Conservation (phyloP, 1,140 invertebrate species). For the Heliconius congener region DNA sequence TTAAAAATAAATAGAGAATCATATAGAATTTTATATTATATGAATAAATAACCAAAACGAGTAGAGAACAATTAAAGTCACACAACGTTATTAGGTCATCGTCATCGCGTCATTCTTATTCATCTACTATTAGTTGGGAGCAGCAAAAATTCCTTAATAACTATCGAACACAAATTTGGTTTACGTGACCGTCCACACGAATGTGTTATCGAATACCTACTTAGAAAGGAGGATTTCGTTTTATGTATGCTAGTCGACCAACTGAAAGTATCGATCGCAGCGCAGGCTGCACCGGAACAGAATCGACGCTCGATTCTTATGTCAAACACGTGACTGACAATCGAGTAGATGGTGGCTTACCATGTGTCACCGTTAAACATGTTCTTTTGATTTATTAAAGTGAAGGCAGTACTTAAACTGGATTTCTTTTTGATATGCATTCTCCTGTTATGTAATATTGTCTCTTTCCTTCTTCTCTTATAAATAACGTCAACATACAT, state of each 20-base stretch:
- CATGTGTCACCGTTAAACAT: background rate
- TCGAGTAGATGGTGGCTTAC: background rate
- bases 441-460: no score
- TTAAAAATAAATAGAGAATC: no score
- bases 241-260: conserved; percentile 14
- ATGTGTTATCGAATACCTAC: conserved; percentile 31
- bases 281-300: conserved; percentile 21
- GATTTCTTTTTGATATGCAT: no score
- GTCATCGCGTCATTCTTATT: conserved; percentile 20
- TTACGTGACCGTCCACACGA: conserved; percentile 50
- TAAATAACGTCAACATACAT: no score
- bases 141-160: background rate
- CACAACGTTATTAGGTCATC: background rate
- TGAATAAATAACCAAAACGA: background rate
- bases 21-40: background rate
- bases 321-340: conserved; percentile 28
- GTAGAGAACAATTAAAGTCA: background rate
- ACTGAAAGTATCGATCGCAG: conserved; percentile 31
- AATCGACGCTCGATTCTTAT: conserved; percentile 31
- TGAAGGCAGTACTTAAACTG: no score
- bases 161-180: conserved; percentile 10
- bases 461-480: no score
- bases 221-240: conserved; percentile 22
- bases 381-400: background rate
- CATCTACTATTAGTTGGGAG: background rate